Evolutionary conservation across 1,140 invertebrate genomes (phyloP).

Genomic region (Cataglyphis hispanica): DNA sequence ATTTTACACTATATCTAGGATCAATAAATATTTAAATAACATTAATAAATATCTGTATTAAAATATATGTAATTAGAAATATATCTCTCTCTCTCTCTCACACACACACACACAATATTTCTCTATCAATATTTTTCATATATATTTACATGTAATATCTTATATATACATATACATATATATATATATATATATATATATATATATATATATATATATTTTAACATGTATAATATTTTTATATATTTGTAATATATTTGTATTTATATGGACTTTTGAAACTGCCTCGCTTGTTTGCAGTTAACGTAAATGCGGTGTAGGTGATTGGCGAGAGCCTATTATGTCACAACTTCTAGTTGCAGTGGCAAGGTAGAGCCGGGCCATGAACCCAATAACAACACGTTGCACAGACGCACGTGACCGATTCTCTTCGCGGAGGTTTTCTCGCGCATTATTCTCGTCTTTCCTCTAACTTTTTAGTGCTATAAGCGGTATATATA

Average conservation of each 20-base stretch:
- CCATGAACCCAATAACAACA: slow-evolving; percentile 77
- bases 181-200: too few species aligned
- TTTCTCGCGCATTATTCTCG: slow-evolving; percentile 46
- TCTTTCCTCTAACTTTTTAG: background rate
- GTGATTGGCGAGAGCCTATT: slow-evolving; percentile 73
- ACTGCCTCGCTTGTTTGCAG: background rate
- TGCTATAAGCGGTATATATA: slow-evolving; percentile 6
- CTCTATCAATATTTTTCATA: too few species aligned
- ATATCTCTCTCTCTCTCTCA: too few species aligned
- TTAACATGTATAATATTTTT: too few species aligned
- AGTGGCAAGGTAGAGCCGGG: slow-evolving; percentile 76
- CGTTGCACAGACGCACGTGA: slow-evolving; percentile 77
- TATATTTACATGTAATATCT: too few species aligned
- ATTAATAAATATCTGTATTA: background rate
- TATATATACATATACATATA: too few species aligned
- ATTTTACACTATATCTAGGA: background rate
- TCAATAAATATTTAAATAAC: background rate
- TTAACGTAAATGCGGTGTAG: slow-evolving; percentile 42
- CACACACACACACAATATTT: too few species aligned
- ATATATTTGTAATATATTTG: too few species aligned
- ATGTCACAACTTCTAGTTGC: slow-evolving; percentile 76
- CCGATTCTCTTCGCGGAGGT: slow-evolving; percentile 51
- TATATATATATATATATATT: too few species aligned
- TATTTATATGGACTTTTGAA: too few species aligned
- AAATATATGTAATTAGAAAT: too few species aligned